Conservation (phyloP, 2,797 vertebrate species). For the Nyctalus aviator region DNA sequence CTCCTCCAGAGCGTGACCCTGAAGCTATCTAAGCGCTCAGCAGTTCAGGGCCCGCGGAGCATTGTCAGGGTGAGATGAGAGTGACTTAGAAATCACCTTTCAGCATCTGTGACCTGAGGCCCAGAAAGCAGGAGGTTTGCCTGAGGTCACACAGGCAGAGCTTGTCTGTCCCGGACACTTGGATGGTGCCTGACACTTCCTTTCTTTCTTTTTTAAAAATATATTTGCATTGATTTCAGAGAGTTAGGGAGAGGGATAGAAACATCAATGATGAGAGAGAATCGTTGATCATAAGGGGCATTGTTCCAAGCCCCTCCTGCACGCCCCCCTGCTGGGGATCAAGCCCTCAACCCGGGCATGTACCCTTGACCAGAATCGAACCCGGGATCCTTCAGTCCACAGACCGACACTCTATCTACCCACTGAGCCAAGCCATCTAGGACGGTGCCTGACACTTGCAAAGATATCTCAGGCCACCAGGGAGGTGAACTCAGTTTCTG, state of each 20-base stretch:
- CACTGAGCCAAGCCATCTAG: too few species aligned
- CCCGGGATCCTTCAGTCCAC: too few species aligned
- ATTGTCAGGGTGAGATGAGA: background rate
- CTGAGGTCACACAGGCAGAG: background rate
- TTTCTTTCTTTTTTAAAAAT: too few species aligned
- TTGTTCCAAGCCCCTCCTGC: too few species aligned
- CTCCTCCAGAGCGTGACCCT: background rate
- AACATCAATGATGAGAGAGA: too few species aligned
- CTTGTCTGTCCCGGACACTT: background rate
- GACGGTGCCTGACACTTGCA: background rate
- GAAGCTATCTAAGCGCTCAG: background rate
- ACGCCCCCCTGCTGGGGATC: too few species aligned
- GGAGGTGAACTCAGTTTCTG: background rate
- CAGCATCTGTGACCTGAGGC: background rate
- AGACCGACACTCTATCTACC: too few species aligned
- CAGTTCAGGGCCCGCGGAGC: background rate
- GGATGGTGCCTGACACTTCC: background rate
- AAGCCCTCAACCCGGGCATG: too few species aligned
- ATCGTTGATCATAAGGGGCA: too few species aligned
- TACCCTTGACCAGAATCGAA: too few species aligned
- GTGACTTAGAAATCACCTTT: background rate
- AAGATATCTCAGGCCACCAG: background rate
- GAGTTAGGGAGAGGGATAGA: too few species aligned
- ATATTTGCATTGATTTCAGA: too few species aligned
- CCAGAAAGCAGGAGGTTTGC: background rate